These are phyloP conservation scores for Epiblema foenella DNA, from an alignment of 2,888 invertebrate genomes.

Conservation along the genomic window DNA sequence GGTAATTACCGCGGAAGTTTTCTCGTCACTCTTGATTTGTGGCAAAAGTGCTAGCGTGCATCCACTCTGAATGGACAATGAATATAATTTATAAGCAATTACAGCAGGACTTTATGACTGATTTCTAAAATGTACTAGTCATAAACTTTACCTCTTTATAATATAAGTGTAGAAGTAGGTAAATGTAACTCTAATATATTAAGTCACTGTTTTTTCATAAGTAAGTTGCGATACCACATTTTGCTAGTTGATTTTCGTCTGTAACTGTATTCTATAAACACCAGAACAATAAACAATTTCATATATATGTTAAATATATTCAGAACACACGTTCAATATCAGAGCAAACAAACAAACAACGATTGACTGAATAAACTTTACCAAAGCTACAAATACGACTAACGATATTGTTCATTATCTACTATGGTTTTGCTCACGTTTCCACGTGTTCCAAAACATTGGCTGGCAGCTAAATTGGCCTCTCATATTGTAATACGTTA, in stretches of 20 bases:
- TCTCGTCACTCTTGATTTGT: conserved; percentile 62
- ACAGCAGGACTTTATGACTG: conserved; percentile 3
- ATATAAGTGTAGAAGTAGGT: too few relatives aligned
- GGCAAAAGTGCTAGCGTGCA: conserved; percentile 59
- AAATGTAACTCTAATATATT: too few relatives aligned
- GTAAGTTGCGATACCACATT: too few relatives aligned
- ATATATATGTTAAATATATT: conserved; percentile 8
- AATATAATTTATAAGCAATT: conserved; percentile 20
- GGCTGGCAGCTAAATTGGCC: conserved; percentile 24
- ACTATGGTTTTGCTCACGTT: conserved; percentile 3
- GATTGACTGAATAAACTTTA: conserved; percentile 21
- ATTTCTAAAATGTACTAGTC: too few relatives aligned
- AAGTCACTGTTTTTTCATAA: too few relatives aligned
- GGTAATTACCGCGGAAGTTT: too few relatives aligned
- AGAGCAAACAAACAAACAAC: conserved; percentile 24
- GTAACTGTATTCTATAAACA: neutral
- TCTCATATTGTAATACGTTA: conserved; percentile 13
- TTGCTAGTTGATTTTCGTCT: neutral
- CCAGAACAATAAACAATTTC: neutral
- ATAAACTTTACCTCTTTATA: too few relatives aligned
- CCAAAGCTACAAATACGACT: conserved; percentile 24
- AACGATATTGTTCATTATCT: conserved; percentile 9
- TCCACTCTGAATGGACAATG: conserved; percentile 53
- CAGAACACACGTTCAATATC: conserved; percentile 8
- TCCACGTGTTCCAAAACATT: conserved; percentile 20